Evolutionary conservation across 2,888 invertebrate genomes (phyloP), one percentile per base, ranked within the genome.

Genomic region (Pterobdella sp.): DNA sequence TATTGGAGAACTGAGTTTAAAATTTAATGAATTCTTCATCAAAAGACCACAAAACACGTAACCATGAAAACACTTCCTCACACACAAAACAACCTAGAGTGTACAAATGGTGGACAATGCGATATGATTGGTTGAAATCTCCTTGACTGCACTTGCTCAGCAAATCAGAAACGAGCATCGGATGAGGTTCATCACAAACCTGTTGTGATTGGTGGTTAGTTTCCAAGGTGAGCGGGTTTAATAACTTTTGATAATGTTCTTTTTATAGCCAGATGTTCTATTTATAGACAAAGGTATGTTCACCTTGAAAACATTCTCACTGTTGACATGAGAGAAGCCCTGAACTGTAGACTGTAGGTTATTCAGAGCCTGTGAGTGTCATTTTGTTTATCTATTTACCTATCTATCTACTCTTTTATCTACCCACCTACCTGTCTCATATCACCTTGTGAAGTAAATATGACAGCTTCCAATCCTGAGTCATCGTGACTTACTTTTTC

Each of bases 131-230:
- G 75, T 91, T 90, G 75, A 95, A 89, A 80, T 94, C 90, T 63
- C 90, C 90, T 72, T 88, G 85, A 0, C 88, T 85, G 84, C 97
- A 97, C 78, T 89, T 87, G 76, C 90, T 88, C 68, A 98, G 85
- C 94, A 97, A 95, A 80, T 90, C 89, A 83, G 91, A 90, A 68
- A 98, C 90, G 1, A 94, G 85, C 82, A 94, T 87, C 0, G 98
- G 98, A 86, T 97, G 97, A 0, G 98, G 98, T 84, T 98, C 97
- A 84, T 99, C 98, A 83, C 98, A 99, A 14, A 97, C 95, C 87
- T 87, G 76, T 70, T 14, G 37, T 26, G 29, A 26, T 31, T 31
- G 36, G 34, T 72, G 7, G 56, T 31, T 14, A 49, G 52, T n/a
- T 18, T 18, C 52, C 52, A 49, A 18, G 34, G 10, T 67, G 34